A percentile compares a stretch with the other conserved stretches of the same genome.
phyloP scores from a whole-genome alignment of 2,888 invertebrate species.

The Myopa tessellatipennis region DNA sequence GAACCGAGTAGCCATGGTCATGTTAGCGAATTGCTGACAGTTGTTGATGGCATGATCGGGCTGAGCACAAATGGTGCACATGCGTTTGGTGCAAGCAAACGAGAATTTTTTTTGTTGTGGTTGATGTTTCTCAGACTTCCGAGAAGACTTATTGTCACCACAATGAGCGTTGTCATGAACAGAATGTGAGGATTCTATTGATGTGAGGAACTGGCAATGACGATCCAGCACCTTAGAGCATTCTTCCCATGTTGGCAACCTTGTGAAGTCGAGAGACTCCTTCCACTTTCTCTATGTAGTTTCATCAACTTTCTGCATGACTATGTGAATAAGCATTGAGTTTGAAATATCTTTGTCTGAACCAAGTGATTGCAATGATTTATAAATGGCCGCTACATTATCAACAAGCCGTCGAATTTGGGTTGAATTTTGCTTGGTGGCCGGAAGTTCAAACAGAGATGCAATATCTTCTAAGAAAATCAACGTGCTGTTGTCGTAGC shows the following conservation, averaged over 20 bases:
- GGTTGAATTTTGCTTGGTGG: constrained; percentile 18
- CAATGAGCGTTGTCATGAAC: too few species aligned
- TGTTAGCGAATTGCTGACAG: constrained; percentile 21
- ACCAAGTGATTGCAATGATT: constrained; percentile 36
- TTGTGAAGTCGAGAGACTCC: constrained; percentile 38
- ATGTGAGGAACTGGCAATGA: constrained; percentile 34
- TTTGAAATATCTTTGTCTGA: constrained; percentile 29
- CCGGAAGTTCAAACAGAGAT: constrained; percentile 27
- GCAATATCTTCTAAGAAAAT: background rate
- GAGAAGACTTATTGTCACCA: too few species aligned
- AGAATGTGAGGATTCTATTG: too few species aligned
- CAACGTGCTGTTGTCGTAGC: constrained; percentile 22
- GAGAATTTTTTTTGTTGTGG: constrained; percentile 20
- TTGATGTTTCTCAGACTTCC: background rate
- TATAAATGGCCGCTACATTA: constrained; percentile 34
- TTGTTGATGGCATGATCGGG: constrained; percentile 18
- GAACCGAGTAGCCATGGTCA: constrained; percentile 11
- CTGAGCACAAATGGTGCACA: constrained; percentile 16
- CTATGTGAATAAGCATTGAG: background rate
- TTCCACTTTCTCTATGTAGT: constrained; percentile 43
- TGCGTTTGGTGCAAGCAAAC: constrained; percentile 14
- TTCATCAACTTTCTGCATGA: constrained; percentile 42
- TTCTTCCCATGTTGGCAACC: constrained; percentile 36
- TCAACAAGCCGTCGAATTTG: constrained; percentile 33
- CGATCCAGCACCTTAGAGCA: constrained; percentile 36